These are phyloP conservation scores for Caenorhabditis remanei DNA, from an alignment of 1,140 invertebrate genomes.

Conservation along the genomic window DNA sequence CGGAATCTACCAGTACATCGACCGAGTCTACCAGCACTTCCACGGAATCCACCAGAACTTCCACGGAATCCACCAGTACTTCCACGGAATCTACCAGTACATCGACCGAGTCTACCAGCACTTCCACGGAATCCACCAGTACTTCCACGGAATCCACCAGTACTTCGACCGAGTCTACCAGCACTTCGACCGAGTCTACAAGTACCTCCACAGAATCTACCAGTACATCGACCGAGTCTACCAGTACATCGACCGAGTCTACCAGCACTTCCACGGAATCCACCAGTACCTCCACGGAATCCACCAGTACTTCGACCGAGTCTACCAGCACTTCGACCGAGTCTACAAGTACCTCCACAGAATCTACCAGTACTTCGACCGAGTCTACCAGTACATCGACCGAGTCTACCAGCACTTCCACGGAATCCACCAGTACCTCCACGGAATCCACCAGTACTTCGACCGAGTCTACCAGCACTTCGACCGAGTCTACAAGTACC, in stretches of 20 bases:
- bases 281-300: constrained; percentile 7
- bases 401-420: neutral
- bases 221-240: neutral
- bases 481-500: neutral
- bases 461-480: too few species aligned
- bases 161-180: neutral
- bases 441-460: neutral
- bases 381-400: neutral
- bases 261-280: neutral
- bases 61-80: neutral
- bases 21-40: constrained; percentile 1
- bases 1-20: neutral
- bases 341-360: neutral
- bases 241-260: neutral
- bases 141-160: neutral
- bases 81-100: neutral
- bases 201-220: neutral
- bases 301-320: neutral
- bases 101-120: neutral
- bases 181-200: neutral
- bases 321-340: constrained; percentile 23
- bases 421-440: constrained; percentile 13
- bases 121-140: neutral
- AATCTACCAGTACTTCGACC: neutral
- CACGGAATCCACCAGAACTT: neutral